Evolutionary conservation across 1,140 invertebrate genomes (phyloP), one percentile per base, ranked within the genome.

Genomic region (Macrocentrus cingulum): DNA sequence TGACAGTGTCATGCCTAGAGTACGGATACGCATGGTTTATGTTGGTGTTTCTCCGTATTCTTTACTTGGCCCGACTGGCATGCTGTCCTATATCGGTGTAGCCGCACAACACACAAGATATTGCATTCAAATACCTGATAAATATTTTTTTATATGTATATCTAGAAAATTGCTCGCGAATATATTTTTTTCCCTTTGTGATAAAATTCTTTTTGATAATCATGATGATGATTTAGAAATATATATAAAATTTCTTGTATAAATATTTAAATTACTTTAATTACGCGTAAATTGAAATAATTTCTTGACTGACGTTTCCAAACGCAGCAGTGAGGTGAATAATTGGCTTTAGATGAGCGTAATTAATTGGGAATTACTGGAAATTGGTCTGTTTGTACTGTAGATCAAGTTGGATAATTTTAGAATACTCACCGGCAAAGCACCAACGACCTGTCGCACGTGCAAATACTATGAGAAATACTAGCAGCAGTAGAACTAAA

Each of bases 401-500:
- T 11, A 39, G 8, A 1, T 44, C 1, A 19, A 7, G 2, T 8
- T 44, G 8, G 48, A 32, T 18, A 32, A 34, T 36, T 9, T 51
- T 51, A 13, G 23, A 20, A n/a, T 54, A 88, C 86, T 88, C 80
- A 91, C 89, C 89, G 77, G 87, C 88, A 72, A 91, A 91, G 75
- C 89, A 91, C 89, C 89, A 91, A 73, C 88, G 83, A 65, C 88
- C 87, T 48, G 88, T 90, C 41, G 86, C 84, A 62, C 88, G 86
- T 41, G 89, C 89, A 71, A 91, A 90, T 37, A 90, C 80, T n/a
- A 88, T 64, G 19, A 91, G 72, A 55, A 86, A 84, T 8, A 88
- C 77, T 52, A 85, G 75, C 16, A 90, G 78, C 2, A 91, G 74
- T 0, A 91, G 68, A 13, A 89, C 72, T 48, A 89, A 73, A 6